Evolutionary conservation across 2,888 invertebrate species (phyloP).

Genomic region (Cheilosia pagana): DNA sequence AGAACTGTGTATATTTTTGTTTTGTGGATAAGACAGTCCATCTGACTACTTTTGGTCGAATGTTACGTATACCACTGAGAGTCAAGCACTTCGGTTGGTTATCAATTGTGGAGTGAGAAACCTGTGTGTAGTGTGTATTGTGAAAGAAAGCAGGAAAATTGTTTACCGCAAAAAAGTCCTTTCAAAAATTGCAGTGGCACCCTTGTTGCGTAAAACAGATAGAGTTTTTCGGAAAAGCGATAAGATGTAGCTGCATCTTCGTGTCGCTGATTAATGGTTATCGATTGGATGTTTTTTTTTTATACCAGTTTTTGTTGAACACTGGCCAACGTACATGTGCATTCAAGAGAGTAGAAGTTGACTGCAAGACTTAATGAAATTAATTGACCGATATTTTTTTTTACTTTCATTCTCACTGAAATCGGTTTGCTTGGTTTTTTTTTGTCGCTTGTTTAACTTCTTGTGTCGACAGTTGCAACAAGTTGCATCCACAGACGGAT

Average conservation of each 20-base stretch:
- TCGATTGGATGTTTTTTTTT: conserved; percentile 8
- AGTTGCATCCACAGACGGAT: conserved; percentile 42
- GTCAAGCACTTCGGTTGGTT: conserved; percentile 16
- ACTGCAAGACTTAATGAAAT: conserved; percentile 30
- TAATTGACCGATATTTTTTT: conserved; percentile 34
- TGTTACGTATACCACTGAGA: conserved; percentile 52
- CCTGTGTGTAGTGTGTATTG: conserved; percentile 1
- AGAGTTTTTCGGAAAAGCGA: background rate
- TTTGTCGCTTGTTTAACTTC: conserved; percentile 1
- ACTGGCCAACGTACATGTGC: background rate
- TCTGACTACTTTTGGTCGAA: conserved; percentile 6
- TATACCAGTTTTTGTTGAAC: conserved; percentile 12
- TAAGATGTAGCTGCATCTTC: conserved; percentile 35
- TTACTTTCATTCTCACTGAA: conserved; percentile 53
- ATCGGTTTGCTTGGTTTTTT: conserved; percentile 19
- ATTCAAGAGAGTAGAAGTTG: conserved; percentile 4
- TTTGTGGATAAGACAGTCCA: background rate
- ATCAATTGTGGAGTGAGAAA: conserved; percentile 6
- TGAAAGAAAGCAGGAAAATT: conserved; percentile 20
- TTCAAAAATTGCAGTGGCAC: background rate
- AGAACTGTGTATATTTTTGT: background rate
- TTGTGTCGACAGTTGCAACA: conserved; percentile 26
- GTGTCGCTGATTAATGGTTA: conserved; percentile 28
- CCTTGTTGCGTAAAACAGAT: background rate
- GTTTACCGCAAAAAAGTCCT: background rate